Evolutionary conservation across 2,888 invertebrate species (phyloP), one percentile per base, ranked within the genome.

Genomic region (Meiosimyza decipiens): DNA sequence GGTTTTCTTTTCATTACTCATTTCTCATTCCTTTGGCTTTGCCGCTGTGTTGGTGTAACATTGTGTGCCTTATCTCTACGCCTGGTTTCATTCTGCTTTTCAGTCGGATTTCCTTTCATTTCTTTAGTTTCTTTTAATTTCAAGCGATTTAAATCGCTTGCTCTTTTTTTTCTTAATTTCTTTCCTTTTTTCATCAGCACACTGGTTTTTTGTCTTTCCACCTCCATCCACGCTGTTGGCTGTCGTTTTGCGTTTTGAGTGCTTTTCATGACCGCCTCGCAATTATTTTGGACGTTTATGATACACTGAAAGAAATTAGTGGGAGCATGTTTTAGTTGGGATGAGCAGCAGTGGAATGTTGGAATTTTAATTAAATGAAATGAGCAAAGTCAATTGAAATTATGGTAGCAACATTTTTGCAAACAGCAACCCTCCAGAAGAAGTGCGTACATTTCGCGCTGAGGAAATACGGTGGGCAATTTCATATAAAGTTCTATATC

Each of bases 1-100:
- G 59, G 69, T 59, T 69, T 60, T 62, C 69, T 28, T 60, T 59
- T 69, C 60, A 70, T 70, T 70, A 47, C 52, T 62, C 70, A 63
- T 63, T 54, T 57, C 67, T 22, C 57, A 18, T 57, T 57, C 50
- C 18, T 15, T 49, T 40, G 16, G 51, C 15, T 49, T 22, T 18
- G 57, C 50, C n/a, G 22, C 50, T 40, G 69, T 28, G 49, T 33
- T 6, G 33, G 16, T 67, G 40, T 16, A 28, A 22, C 7, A 28
- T 18, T 22, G 55, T 70, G 63, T 70, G 70, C 63, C 70, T 70
- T 70, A 70, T 63, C 70, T 65, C 52, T 54, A 52, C 22, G 16
- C 52, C 40, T 70, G 52, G 63, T n/a, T 54, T 54, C 52, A 22
- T n/a, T 15, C 33, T 28, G 52, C 60, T 60, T 40, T 60, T 62